Evolutionary conservation across 2,113 vertebrate genomes (phyloP), one percentile per base, ranked within the genome.

Genomic region (Semicossyphus pulcher): DNA sequence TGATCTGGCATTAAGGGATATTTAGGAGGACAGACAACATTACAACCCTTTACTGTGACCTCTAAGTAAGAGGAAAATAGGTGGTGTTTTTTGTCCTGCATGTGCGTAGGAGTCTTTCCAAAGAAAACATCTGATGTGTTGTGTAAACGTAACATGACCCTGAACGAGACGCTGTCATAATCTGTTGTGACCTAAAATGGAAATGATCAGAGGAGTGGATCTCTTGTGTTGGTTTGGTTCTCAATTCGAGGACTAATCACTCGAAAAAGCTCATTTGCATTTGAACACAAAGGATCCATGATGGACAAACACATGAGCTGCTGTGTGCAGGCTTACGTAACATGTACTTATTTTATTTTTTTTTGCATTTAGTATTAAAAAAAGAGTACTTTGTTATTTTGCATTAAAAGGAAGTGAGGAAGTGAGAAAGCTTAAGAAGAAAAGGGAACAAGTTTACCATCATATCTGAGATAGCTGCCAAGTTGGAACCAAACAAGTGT

Each of bases 231-330:
- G 39, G 21, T 23, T 39, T 41, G 25, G 4, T n/a, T 25, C 18
- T 73, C 23, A n/a, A 21, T 72, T 37, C 16, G 57, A 63, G 39
- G n/a, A 12, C 51, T 39, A 48, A 64, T 42, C 61, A 58, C 26
- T 74, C 34, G 10, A 52, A 49, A 49, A 12, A 18, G 21, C 21
- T 32, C 1, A 42, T 58, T 66, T 66, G 53, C 52, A 74, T 66
- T 51, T 74, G 14, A 65, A 49, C 2, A 57, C 61, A 49, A 58
- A 49, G 11, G 23, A 48, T 39, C 12, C 29, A 4, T 4, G 18
- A 56, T 47, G 25, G 44, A 41, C 54, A 49, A 10, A 48, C 4
- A 8, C 9, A 28, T 16, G 8, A 47, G 8, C 14, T 28, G 34
- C 4, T 5, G 25, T 15, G 10, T 39, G 42, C 9, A 7, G 10